Percentiles rank a stretch among this genome's conserved stretches.
Conservation (phyloP, 2,797 vertebrate genomes). For the Graptemys geographica region DNA sequence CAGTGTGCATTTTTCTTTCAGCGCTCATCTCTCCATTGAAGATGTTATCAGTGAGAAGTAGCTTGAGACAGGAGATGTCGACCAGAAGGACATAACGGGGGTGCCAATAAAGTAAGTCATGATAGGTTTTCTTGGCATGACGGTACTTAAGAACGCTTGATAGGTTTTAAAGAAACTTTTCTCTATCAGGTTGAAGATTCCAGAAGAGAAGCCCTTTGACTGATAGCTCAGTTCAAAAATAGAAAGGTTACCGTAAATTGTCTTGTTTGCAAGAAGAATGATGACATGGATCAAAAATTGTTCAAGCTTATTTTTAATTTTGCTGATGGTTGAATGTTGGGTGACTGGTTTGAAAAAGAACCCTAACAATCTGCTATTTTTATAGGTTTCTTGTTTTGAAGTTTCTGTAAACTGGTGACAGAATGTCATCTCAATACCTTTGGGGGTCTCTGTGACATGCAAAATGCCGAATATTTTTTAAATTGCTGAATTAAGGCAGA, state of each 20-base stretch:
- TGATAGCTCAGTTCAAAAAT: neutral
- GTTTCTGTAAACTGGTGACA: too few relatives aligned
- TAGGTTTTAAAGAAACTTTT: neutral
- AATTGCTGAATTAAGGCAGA: neutral
- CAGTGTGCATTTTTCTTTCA: constrained; percentile 41
- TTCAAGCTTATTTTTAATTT: too few relatives aligned
- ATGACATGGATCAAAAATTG: too few relatives aligned
- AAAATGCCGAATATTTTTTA: neutral
- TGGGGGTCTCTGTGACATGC: too few relatives aligned
- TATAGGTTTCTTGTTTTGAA: too few relatives aligned
- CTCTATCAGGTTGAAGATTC: neutral
- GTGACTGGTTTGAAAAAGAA: too few relatives aligned
- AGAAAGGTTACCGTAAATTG: neutral
- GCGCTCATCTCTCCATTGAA: neutral
- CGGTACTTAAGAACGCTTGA: neutral
- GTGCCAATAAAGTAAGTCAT: constrained; percentile 30
- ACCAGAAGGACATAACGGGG: neutral
- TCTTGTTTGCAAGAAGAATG: too few relatives aligned
- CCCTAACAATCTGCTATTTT: too few relatives aligned
- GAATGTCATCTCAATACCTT: too few relatives aligned
- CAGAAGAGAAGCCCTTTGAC: neutral
- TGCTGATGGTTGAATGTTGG: too few relatives aligned
- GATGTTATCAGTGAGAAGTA: neutral
- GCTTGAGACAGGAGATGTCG: neutral
- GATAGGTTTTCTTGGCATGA: neutral